Base-by-base conservation (phyloP, 2,888 invertebrate genomes). In the Drosophila cognata region DNA sequence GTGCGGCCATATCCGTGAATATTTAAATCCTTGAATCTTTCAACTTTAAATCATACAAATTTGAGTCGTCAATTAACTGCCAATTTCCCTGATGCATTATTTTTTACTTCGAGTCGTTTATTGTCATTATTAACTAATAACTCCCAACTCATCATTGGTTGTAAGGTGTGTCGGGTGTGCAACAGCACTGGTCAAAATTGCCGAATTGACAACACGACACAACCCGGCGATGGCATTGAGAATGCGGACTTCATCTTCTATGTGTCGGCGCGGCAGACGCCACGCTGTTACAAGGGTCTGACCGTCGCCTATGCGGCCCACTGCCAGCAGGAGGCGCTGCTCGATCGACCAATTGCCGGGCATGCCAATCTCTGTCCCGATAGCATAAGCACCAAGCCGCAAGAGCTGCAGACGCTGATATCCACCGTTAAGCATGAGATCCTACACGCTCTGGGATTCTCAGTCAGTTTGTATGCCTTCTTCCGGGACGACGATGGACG, bases 371-470 rank as follows among this genome's bases (percentile, higher is more conserved):
- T 99, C 83, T 99, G 99, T 88, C 99, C 99, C 0, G 96, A 97
- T 28, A 98, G 98, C 88, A 96, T 99, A 77, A 98, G 97, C 72
- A 98, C 97, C 25, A 97, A 97, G 89, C 95, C 96, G 55, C 96
- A 98, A 84, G 99, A 99, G 92, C 94, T 98, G 82, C 98, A 97
- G 82, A 98, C 97, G 1, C 94, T 98, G 4, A 94, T 99, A 82
- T 98, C 99, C 2, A 99, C 99, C 0, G 98, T 99, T 18, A 99
- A 99, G 92, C 99, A 99, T 93, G 99, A 99, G 93, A 99, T 99
- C 92, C 94, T 99, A 0, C 99, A 99, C 93, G 99, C 99, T 0
- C 94, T 99, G 57, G 99, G 99, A 0, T 99, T 99, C 94, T 99
- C 99, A 18, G 97, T 99, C 2, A 98, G 98, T 48, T 94, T 99